Percentiles rank a stretch among this genome's conserved stretches.
These are phyloP conservation scores for Muricea muricata DNA, from an alignment of 92 coral and sea anemone species.

Conservation along the genomic window DNA sequence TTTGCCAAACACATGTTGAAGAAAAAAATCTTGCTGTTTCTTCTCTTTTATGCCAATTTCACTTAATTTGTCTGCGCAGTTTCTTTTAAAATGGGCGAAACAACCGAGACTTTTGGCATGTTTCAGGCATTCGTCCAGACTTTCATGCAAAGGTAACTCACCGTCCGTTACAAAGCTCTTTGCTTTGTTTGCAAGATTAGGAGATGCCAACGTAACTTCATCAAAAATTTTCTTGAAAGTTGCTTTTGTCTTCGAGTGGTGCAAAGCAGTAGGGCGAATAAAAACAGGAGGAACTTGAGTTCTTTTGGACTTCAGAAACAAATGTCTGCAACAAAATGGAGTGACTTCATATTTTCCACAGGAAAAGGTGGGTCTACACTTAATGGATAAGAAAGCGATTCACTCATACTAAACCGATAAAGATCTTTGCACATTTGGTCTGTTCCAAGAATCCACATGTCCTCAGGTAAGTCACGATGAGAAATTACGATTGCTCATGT, in stretches of 20 bases:
- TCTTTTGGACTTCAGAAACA: constrained; percentile 43
- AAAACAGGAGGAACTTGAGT: constrained; percentile 52
- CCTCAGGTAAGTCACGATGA: constrained; percentile 71
- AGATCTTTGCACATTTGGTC: constrained; percentile 56
- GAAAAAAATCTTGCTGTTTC: constrained; percentile 54
- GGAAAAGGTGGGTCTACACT: constrained; percentile 65
- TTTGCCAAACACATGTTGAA: constrained; percentile 55
- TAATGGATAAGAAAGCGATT: constrained; percentile 38
- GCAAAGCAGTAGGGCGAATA: constrained; percentile 61
- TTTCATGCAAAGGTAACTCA: constrained; percentile 48
- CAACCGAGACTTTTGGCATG: constrained; percentile 58
- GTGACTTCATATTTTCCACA: constrained; percentile 66
- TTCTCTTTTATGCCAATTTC: constrained; percentile 30
- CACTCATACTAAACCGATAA: constrained; percentile 42
- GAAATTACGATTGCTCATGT: constrained; percentile 51
- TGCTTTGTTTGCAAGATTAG: constrained; percentile 31
- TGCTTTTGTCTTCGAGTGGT: constrained; percentile 49
- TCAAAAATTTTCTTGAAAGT: constrained; percentile 46
- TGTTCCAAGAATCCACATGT: constrained; percentile 58
- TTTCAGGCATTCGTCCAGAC: constrained; percentile 36
- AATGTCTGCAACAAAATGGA: constrained; percentile 53
- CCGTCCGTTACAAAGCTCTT: constrained; percentile 63
- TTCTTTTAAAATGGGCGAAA: constrained; percentile 50
- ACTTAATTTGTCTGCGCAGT: constrained; percentile 40
- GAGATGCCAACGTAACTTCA: constrained; percentile 35